These are phyloP conservation scores for Idaea aversata DNA, from an alignment of 2,888 invertebrate species.

Conservation along the genomic window DNA sequence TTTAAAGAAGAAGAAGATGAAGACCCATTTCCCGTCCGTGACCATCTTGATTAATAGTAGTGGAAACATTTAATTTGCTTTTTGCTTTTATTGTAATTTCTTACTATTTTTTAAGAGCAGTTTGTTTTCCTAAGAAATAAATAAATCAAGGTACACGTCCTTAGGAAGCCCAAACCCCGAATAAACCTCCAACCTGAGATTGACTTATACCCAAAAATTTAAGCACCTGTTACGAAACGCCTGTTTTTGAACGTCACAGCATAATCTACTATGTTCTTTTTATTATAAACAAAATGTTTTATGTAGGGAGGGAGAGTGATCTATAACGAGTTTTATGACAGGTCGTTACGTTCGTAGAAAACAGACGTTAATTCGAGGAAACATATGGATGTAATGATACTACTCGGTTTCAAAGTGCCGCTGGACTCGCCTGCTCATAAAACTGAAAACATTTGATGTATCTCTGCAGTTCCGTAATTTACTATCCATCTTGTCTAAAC, in stretches of 20 bases:
- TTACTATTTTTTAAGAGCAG: too few species aligned
- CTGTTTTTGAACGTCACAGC: neutral
- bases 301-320: conserved; percentile 50
- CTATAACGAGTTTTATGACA: conserved; percentile 70
- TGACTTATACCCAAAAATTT: neutral
- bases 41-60: neutral
- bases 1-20: too few species aligned
- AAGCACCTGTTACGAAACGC: neutral
- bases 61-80: too few species aligned
- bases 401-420: conserved; percentile 76
- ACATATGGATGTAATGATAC: conserved; percentile 75
- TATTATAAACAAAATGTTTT: conserved; percentile 69
- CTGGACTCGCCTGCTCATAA: conserved; percentile 56
- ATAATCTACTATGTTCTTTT: conserved; percentile 40
- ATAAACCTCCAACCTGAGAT: neutral
- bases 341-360: conserved; percentile 74
- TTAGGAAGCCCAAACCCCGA: too few species aligned
- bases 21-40: neutral
- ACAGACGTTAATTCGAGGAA: conserved; percentile 79
- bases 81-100: too few species aligned
- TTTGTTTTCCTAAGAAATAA: too few species aligned
- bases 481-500: conserved; percentile 55
- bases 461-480: conserved; percentile 63
- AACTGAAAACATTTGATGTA: conserved; percentile 69
- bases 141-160: too few species aligned